Evolutionary conservation across 1,140 invertebrate genomes (phyloP), one percentile per base, ranked within the genome.

Genomic region (Conus ventricosus): DNA sequence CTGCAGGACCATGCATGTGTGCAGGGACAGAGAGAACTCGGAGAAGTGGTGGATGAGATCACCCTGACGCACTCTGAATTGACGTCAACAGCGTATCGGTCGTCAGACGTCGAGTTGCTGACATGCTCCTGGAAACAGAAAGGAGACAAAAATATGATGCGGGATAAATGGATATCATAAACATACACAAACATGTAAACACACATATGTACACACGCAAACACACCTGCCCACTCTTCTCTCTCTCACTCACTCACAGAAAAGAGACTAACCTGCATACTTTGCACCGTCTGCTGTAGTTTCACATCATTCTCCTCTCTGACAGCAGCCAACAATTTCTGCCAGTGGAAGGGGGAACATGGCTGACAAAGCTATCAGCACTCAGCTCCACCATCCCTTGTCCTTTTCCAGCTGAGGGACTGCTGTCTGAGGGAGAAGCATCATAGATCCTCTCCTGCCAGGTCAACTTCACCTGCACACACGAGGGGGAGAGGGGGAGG

Each of bases 391-490:
- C 84, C 23, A 63, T 17, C 11, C 75, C 87, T 39, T 76, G 23
- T 84, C 63, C 27, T 63, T 60, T 76, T 51, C 39, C 60, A 88
- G 71, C 60, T 20, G 75, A 57, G 5, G 57, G 51, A 15, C 23
- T 15, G 71, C 27, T 57, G 75, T 23, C 54, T 54, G 67, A 13
- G 51, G n/a, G 57, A 27, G 88, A 27, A 5, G 63, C 71, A 84
- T 93, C 91, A 90, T 94, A 94, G 3, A 94, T 87, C 60, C 93
- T 87, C 55, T 93, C 90, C 53, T 91, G 86, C 93, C 93, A 93
- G 25, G 67, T 89, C 25, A 94, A 15, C 55, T 89, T 85, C 13
- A 93, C 88, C 80, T 81, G 80, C 8, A 8, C 11, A 54, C 8
- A 60, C 0, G 57, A 60, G 57, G 57, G 15, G 57, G 57, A 15